A percentile compares a stretch with the other conserved stretches of the same genome.
phyloP scores from a whole-genome alignment of 2,113 vertebrate species.

The Micronycteris hirsuta region DNA sequence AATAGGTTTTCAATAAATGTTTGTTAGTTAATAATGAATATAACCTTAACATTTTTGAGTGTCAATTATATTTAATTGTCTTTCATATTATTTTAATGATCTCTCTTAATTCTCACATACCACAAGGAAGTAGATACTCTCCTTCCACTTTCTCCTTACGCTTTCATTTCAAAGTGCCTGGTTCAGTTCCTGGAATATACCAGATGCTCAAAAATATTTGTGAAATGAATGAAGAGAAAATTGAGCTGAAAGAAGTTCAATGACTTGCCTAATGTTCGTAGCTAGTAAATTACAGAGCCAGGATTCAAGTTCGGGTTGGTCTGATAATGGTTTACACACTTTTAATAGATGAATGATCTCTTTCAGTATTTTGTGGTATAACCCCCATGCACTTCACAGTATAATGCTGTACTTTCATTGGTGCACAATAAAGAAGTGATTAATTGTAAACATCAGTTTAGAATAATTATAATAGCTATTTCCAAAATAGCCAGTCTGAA shows the following conservation, averaged over 20 bases:
- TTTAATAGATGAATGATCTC: background rate
- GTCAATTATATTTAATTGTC: background rate
- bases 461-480: background rate
- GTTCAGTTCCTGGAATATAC: background rate
- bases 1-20: background rate
- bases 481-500: background rate
- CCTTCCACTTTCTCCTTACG: background rate
- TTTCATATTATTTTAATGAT: background rate
- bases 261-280: background rate
- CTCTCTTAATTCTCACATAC: background rate
- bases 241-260: background rate
- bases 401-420: background rate
- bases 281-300: background rate
- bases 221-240: background rate
- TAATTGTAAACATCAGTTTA: background rate
- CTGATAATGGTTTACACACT: background rate
- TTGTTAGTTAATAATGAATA: background rate
- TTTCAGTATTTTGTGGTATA: background rate
- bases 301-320: conserved; percentile 7
- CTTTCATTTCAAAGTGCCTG: background rate
- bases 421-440: background rate
- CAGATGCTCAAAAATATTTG: background rate
- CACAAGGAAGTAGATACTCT: background rate
- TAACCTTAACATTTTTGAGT: background rate
- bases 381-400: background rate